Base-by-base conservation (phyloP, 2,888 invertebrate species). In the Lamellibrachia columna region DNA sequence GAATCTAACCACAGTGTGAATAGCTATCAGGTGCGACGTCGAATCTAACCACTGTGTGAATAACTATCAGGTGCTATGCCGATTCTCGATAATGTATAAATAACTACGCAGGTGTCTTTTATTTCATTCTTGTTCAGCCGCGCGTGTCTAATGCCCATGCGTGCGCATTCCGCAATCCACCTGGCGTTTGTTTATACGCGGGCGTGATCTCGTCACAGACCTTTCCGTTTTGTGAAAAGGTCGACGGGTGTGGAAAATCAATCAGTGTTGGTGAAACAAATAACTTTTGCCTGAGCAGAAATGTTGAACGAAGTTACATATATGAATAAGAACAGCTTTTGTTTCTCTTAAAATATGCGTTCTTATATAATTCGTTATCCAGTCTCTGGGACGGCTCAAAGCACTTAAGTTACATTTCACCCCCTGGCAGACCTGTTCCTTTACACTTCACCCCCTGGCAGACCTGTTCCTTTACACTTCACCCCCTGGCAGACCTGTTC, bases 81-180 rank as follows among this genome's bases (percentile, higher is more conserved):
- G 75, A 75, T 22, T 75, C 75, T 75, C 75, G 22, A 22, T 75
- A 75, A 75, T 75, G 75, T 75, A 75, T 75, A 75, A 75, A 15
- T 22, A 75, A 75, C 75, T 75, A 75, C 22, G 75, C 75, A 75
- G 75, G 75, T 75, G 75, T 75, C 22, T 75, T 75, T 75, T 75
- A 75, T 75, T 75, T 22, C 75, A 75, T 75, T 75, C 22, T 15
- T 75, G 75, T 22, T 22, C 22, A n/a, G 22, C 6, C 15, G 75
- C 75, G 75, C 75, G 22, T 75, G 22, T 75, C 75, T 75, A 75
- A 75, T 75, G 75, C 75, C 75, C 75, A 75, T 75, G 75, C 75
- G 22, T 75, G 75, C 75, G 75, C 75, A 75, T 75, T 75, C 75
- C 75, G 75, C 75, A 22, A n/a, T 75, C 22, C 75, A 11, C 22